These are phyloP conservation scores for Aelia acuminata DNA, from an alignment of 2,888 invertebrate genomes.

Conservation along the genomic window DNA sequence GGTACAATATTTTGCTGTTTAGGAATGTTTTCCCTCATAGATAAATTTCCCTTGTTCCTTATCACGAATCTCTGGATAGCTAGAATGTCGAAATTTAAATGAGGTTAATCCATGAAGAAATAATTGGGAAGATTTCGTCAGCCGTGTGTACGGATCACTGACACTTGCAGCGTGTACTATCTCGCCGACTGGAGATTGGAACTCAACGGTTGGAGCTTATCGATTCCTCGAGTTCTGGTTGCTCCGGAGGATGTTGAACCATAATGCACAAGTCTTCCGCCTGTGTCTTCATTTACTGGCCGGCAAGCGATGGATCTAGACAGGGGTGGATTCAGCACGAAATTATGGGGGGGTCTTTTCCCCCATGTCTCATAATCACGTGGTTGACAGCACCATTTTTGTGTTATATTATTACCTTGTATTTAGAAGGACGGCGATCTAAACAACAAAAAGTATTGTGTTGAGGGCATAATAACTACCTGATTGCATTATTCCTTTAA, in stretches of 20 bases:
- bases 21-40: background rate
- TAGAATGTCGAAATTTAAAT: background rate
- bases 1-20: background rate
- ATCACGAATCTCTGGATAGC: background rate
- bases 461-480: too few species aligned
- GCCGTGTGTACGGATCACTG: background rate
- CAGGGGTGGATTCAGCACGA: too few species aligned
- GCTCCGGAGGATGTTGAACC: slow-evolving; percentile 21
- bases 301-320: background rate
- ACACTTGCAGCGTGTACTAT: background rate
- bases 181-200: background rate
- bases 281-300: background rate
- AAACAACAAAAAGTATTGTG: too few species aligned
- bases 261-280: background rate
- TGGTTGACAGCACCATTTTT: too few species aligned
- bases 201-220: background rate
- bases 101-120: background rate
- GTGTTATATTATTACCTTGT: too few species aligned
- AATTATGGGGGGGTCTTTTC: too few species aligned
- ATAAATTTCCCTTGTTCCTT: background rate
- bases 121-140: background rate
- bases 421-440: too few species aligned
- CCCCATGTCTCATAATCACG: too few species aligned
- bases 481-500: too few species aligned
- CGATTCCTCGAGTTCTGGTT: background rate